phyloP scores from a whole-genome alignment of 2,888 invertebrate species.

The Sarcophaga carnaria region DNA sequence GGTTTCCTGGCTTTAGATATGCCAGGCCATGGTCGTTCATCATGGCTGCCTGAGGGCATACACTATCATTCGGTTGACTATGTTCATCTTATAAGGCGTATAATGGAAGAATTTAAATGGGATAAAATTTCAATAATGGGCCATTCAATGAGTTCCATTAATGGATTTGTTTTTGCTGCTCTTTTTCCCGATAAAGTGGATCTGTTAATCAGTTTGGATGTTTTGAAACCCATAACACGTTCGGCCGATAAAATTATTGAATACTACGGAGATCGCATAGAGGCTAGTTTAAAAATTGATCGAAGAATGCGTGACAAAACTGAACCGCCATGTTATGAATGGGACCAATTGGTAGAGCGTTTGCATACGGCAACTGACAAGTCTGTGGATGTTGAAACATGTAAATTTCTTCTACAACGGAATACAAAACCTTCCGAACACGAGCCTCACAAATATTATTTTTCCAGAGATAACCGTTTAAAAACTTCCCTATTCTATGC shows the following conservation, averaged over 20 bases:
- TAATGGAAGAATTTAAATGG: conserved; percentile 87
- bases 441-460: conserved; percentile 85
- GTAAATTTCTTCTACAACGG: conserved; percentile 83
- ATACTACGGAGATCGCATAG: conserved; percentile 80
- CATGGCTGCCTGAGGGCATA: conserved; percentile 85
- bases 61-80: conserved; percentile 82
- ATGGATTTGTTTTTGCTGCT: conserved; percentile 84
- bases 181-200: conserved; percentile 84
- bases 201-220: conserved; percentile 78
- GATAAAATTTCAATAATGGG: conserved; percentile 86
- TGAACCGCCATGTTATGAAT: conserved; percentile 85
- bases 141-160: conserved; percentile 87
- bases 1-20: conserved; percentile 86
- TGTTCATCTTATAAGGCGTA: conserved; percentile 82
- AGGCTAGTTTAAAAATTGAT: conserved; percentile 81
- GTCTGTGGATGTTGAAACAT: conserved; percentile 84
- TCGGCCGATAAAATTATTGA: conserved; percentile 72
- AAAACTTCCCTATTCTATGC: conserved; percentile 80
- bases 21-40: conserved; percentile 88
- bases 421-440: conserved; percentile 83
- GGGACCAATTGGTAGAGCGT: conserved; percentile 85
- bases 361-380: conserved; percentile 84
- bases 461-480: conserved; percentile 86
- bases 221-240: conserved; percentile 77
- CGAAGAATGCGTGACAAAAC: conserved; percentile 76